These are phyloP conservation scores for Tetragonula carbonaria DNA, from an alignment of 2,888 invertebrate genomes.

Conservation along the genomic window DNA sequence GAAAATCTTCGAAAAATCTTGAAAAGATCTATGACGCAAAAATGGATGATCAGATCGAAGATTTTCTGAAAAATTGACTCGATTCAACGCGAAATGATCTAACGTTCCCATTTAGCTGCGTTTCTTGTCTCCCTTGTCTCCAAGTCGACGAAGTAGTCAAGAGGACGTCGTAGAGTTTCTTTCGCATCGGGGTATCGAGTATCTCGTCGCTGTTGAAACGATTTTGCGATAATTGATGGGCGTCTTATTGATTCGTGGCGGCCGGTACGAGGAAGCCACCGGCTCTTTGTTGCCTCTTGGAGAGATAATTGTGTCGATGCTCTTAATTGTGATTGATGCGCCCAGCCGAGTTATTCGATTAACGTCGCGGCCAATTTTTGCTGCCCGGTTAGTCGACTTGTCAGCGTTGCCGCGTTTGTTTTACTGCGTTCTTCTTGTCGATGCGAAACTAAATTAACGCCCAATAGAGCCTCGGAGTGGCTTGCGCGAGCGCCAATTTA, in stretches of 20 bases:
- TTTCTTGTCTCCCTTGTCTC: not conserved
- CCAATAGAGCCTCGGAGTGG: too few relatives aligned
- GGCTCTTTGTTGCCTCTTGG: conserved; percentile 6
- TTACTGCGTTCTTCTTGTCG: not conserved
- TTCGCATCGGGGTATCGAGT: not conserved
- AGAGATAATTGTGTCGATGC: conserved; percentile 16
- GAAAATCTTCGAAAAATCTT: too few relatives aligned
- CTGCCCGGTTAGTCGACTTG: not conserved
- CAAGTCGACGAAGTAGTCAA: not conserved
- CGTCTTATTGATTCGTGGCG: conserved; percentile 20
- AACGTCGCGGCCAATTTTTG: conserved; percentile 1
- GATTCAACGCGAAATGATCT: not conserved
- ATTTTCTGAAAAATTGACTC: not conserved
- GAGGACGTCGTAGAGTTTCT: not conserved
- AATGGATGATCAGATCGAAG: not conserved
- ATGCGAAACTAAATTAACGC: not conserved
- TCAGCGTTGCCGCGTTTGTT: not conserved
- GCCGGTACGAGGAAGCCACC: not conserved
- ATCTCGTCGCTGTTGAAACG: not conserved
- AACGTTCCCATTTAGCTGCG: too few relatives aligned
- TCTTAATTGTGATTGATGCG: conserved; percentile 34
- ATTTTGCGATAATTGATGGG: conserved; percentile 25
- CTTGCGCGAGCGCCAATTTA: not conserved
- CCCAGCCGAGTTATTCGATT: conserved; percentile 4
- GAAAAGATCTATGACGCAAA: too few relatives aligned